Percentiles rank a stretch among this genome's conserved stretches.
Conservation (phyloP, 1,140 invertebrate species). For the Drosophila ficusphila region DNA sequence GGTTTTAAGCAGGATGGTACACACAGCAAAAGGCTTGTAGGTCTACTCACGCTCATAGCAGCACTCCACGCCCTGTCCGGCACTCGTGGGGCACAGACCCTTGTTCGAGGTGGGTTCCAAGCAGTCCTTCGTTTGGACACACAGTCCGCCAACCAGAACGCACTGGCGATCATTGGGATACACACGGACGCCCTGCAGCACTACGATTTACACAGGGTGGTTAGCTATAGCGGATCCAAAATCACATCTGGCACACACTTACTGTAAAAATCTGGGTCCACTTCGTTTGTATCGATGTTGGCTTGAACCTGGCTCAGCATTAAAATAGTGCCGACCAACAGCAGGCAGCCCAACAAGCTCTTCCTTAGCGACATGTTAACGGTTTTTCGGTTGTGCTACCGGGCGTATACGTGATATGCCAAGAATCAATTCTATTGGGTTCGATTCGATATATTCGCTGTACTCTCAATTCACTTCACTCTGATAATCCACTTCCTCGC, state of each 20-base stretch:
- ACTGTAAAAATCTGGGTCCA: constrained; percentile 52
- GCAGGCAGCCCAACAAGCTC: constrained; percentile 54
- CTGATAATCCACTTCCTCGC: constrained; percentile 59
- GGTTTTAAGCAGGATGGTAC: constrained; percentile 23
- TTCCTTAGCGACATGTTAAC: constrained; percentile 52
- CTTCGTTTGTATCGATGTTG: constrained; percentile 66
- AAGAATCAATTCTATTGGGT: background rate
- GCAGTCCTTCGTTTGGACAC: constrained; percentile 73
- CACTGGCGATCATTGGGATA: constrained; percentile 78
- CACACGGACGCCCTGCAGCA: constrained; percentile 73
- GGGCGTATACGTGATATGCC: constrained; percentile 34
- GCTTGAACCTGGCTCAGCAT: constrained; percentile 50
- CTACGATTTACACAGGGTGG: constrained; percentile 18
- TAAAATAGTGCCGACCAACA: constrained; percentile 38
- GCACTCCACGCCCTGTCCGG: constrained; percentile 77
- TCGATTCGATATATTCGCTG: background rate
- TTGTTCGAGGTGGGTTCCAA: constrained; percentile 57
- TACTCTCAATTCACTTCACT: constrained; percentile 9
- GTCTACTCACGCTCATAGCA: constrained; percentile 83
- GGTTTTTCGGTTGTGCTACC: background rate
- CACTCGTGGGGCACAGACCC: constrained; percentile 79
- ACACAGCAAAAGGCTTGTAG: background rate
- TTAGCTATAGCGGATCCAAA: background rate
- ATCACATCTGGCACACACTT: constrained; percentile 39
- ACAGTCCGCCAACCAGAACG: constrained; percentile 75